phyloP scores from a whole-genome alignment of 2,888 invertebrate species.

The Agonum fuliginosum region DNA sequence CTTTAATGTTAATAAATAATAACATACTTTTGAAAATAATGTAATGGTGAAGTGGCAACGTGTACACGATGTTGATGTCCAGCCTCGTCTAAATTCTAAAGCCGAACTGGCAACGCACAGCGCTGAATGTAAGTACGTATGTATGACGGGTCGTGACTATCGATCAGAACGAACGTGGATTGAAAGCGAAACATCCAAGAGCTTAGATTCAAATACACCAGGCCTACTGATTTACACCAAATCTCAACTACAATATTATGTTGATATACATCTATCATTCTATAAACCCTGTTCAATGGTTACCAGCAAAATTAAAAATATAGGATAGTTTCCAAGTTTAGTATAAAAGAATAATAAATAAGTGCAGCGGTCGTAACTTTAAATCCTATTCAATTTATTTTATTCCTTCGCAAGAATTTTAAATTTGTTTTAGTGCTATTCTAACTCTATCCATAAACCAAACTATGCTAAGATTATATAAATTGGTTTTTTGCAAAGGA shows the following conservation, averaged over 20 bases:
- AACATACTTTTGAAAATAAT: no score
- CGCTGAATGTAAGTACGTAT: slow-evolving; percentile 26
- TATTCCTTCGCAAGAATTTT: no score
- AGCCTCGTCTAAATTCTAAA: slow-evolving; percentile 23
- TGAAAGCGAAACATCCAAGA: not conserved
- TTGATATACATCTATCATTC: no score
- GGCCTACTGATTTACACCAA: not conserved
- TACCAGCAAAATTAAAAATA: not conserved
- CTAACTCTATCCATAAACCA: no score
- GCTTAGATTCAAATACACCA: slow-evolving; percentile 28
- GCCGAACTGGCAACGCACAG: not conserved
- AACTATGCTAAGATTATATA: no score
- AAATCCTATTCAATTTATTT: slow-evolving; percentile 14
- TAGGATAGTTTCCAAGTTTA: slow-evolving; percentile 14
- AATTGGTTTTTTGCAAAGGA: no score
- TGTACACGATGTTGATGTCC: not conserved
- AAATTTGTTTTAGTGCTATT: no score
- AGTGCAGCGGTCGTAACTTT: slow-evolving; percentile 23
- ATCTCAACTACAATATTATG: no score
- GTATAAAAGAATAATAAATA: slow-evolving; percentile 36
- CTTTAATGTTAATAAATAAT: no score
- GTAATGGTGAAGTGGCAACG: no score
- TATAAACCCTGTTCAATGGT: not conserved
- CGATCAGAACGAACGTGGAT: slow-evolving; percentile 27
- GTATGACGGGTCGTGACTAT: slow-evolving; percentile 31